phyloP scores from a whole-genome alignment of 2,113 vertebrate genomes.

The Hippocampus barbouri region DNA sequence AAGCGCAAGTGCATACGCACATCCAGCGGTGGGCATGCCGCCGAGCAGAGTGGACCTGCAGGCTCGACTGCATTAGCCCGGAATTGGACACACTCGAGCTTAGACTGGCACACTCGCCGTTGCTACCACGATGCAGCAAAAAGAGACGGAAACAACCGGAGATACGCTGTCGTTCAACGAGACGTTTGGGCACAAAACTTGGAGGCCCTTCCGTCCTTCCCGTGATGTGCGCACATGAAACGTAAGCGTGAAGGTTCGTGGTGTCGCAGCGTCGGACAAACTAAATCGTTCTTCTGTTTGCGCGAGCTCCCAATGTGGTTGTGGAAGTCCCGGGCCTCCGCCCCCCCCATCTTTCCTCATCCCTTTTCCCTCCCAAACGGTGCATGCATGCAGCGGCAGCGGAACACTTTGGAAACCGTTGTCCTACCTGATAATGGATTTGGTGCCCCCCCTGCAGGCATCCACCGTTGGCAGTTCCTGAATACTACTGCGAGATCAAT shows the following conservation, averaged over 20 bases:
- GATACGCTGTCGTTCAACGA: background rate
- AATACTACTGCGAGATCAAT: constrained; percentile 74
- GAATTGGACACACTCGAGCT: constrained; percentile 61
- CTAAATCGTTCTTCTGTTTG: constrained; percentile 22
- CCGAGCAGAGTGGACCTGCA: constrained; percentile 67
- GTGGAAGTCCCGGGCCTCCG: constrained; percentile 25
- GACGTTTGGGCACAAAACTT: background rate
- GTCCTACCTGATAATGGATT: constrained; percentile 81
- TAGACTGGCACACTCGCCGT: constrained; percentile 69
- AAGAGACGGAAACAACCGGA: background rate
- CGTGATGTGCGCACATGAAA: too few species aligned
- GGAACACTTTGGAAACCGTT: constrained; percentile 73
- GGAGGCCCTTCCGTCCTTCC: too few species aligned
- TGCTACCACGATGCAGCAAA: constrained; percentile 30
- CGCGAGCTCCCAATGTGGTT: constrained; percentile 4
- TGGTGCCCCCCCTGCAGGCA: constrained; percentile 75
- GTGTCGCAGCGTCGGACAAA: constrained; percentile 1
- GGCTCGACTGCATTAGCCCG: constrained; percentile 61
- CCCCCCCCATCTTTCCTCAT: constrained; percentile 27
- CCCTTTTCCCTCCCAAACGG: constrained; percentile 25
- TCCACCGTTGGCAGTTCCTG: constrained; percentile 76
- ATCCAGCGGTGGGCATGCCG: constrained; percentile 61
- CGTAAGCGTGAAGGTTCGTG: too few species aligned
- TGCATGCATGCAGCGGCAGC: constrained; percentile 45
- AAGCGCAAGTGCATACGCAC: constrained; percentile 54